phyloP scores from a whole-genome alignment of 2,113 vertebrate species.

The Brachionichthys hirsutus region DNA sequence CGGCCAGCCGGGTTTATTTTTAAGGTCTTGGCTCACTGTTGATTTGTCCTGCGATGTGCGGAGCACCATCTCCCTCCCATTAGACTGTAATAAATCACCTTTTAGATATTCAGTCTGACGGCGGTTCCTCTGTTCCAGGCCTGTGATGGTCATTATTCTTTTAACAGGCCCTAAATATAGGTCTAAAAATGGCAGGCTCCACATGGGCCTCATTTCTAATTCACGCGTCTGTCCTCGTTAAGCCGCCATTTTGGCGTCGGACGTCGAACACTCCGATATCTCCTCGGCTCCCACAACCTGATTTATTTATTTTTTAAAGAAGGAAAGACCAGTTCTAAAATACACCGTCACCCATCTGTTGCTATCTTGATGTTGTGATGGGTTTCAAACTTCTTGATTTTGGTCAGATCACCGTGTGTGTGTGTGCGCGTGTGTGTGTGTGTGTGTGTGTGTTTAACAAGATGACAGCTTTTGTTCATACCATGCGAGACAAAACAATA shows the following conservation, averaged over 20 bases:
- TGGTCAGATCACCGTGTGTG: slow-evolving; percentile 4
- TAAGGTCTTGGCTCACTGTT: slow-evolving; percentile 47
- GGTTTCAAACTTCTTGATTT: slow-evolving; percentile 35
- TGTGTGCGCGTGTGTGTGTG: slow-evolving; percentile 1
- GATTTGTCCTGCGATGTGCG: slow-evolving; percentile 71
- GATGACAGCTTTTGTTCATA: slow-evolving; percentile 35
- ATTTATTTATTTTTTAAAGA: slow-evolving; percentile 11
- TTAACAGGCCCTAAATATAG: slow-evolving; percentile 80
- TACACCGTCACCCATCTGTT: slow-evolving; percentile 56
- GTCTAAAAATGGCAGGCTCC: slow-evolving; percentile 73
- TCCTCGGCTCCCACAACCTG: slow-evolving; percentile 26
- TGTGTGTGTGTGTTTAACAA: slow-evolving; percentile 8
- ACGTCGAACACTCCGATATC: slow-evolving; percentile 52
- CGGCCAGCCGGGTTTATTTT: slow-evolving; percentile 54
- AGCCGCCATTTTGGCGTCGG: slow-evolving; percentile 68
- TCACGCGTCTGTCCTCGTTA: slow-evolving; percentile 79
- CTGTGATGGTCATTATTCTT: slow-evolving; percentile 81
- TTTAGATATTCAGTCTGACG: slow-evolving; percentile 70
- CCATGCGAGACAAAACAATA: slow-evolving; percentile 18
- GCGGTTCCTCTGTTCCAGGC: slow-evolving; percentile 75
- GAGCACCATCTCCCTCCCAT: slow-evolving; percentile 73
- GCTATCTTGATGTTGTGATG: slow-evolving; percentile 49
- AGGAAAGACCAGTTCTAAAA: slow-evolving; percentile 43
- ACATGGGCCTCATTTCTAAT: slow-evolving; percentile 79
- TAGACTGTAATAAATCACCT: slow-evolving; percentile 77